A percentile compares a stretch with the other conserved stretches of the same genome.
phyloP scores from a whole-genome alignment of 92 coral and sea anemone genomes.

The Muricea muricata region DNA sequence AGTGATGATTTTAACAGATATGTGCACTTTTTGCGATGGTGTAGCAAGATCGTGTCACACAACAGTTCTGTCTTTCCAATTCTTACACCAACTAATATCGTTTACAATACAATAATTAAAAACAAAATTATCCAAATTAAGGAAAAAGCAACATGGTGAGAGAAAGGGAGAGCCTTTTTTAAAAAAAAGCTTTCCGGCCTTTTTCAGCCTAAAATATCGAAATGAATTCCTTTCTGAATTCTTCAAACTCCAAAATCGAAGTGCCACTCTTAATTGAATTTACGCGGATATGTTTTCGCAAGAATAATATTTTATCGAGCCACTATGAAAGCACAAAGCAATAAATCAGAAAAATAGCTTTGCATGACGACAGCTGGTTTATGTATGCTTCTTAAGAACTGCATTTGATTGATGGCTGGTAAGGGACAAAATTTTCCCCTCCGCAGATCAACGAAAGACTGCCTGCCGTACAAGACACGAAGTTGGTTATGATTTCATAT shows the following conservation, averaged over 20 bases:
- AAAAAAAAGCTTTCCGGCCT: too few species aligned
- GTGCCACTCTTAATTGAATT: background rate
- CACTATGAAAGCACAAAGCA: background rate
- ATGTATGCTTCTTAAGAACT: background rate
- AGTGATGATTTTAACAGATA: background rate
- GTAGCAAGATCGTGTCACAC: too few species aligned
- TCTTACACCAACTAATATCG: too few species aligned
- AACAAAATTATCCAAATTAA: background rate
- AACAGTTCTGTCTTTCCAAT: too few species aligned
- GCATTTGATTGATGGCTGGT: background rate
- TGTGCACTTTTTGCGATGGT: background rate
- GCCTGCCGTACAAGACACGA: too few species aligned
- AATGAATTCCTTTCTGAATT: background rate
- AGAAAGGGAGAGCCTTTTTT: too few species aligned
- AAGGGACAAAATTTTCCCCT: too few species aligned
- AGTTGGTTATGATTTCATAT: too few species aligned
- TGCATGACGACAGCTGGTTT: constrained; percentile 14
- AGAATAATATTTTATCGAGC: constrained; percentile 10
- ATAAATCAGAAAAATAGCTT: background rate
- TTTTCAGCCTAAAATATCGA: too few species aligned
- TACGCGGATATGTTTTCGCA: constrained; percentile 12
- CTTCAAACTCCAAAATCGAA: background rate
- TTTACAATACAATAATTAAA: background rate
- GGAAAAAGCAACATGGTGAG: background rate
- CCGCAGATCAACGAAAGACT: too few species aligned